Base-by-base conservation (phyloP, 2,113 vertebrate species). In the Oreotragus oreotragus region DNA sequence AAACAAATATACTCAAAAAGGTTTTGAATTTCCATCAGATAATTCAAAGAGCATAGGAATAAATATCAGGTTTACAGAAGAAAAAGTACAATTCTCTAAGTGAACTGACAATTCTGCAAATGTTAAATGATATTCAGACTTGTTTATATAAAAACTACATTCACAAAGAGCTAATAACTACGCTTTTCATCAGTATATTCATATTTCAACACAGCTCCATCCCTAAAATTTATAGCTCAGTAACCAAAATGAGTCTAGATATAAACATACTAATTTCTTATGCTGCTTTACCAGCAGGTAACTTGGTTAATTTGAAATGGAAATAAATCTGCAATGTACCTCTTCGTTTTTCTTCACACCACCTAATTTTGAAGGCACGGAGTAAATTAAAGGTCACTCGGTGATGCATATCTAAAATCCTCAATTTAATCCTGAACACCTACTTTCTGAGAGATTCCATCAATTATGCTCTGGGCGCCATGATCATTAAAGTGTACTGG, bases 361-460 rank as follows among this genome's bases (percentile, higher is more conserved):
- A 47, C 73, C 51, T 93, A 49, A 90, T 97, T 60, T 90, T 80
- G 45, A 96, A 97, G 23, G 91, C 15, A 10, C 27, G 92, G 80
- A 58, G 23, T 62, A 64, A 92, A 96, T 73, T 76, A 88, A 92
- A 97, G 91, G 90, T 90, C 84, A 73, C 28, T 58, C n/a, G 19
- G 33, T 58, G 66, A 83, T 47, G 70, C 81, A 43, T 23, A 73
- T 39, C 47, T 77, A 76, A 89, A 66, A 49, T 88, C 21, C 4
- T 10, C 94, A 60, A 45, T 51, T 53, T 84, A 64, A 76, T 84
- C 90, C 84, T 47, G 51, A 96, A 66, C 36, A 36, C 36, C 90
- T 60, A 57, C 94, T 90, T 84, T 58, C 95, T 77, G 25, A 88
- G 19, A 70, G 87, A 90, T 73, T 81, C 58, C 45, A 17, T 60